A percentile compares a stretch with the other conserved stretches of the same genome.
These are phyloP conservation scores for Zaprionus davidi DNA, from an alignment of 1,140 invertebrate species.

Conservation along the genomic window DNA sequence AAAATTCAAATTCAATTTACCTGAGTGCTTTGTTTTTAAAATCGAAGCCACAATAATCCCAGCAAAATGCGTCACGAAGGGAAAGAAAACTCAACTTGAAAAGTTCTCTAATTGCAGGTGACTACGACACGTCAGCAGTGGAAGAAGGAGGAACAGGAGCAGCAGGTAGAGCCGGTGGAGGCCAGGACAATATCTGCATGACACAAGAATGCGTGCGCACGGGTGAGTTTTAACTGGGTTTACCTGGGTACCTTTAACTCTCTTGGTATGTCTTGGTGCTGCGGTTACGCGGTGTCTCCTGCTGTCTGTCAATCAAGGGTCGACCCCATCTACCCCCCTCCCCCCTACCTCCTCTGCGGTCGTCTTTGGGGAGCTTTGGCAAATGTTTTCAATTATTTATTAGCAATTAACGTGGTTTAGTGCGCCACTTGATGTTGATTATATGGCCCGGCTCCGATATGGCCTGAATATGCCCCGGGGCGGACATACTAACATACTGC, in stretches of 20 bases:
- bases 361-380: neutral
- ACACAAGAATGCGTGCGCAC: constrained; percentile 90
- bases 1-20: constrained; percentile 74
- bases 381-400: constrained; percentile 42
- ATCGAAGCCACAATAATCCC: constrained; percentile 20
- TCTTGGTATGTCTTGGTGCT: neutral
- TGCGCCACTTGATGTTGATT: constrained; percentile 25
- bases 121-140: constrained; percentile 28
- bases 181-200: constrained; percentile 86
- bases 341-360: no score
- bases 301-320: constrained; percentile 25
- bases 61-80: constrained; percentile 6
- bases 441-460: constrained; percentile 14
- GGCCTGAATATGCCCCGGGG: constrained; percentile 4
- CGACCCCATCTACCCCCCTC: neutral
- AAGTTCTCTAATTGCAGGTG: constrained; percentile 63
- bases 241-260: neutral
- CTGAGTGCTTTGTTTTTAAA: constrained; percentile 58
- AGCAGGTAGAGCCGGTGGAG: constrained; percentile 1
- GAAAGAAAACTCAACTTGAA: constrained; percentile 21
- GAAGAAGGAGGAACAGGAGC: constrained; percentile 17
- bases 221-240: constrained; percentile 84
- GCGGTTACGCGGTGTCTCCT: neutral
- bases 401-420: constrained; percentile 37
- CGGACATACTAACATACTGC: neutral